These are phyloP conservation scores for Herpailurus yagouaroundi DNA, from an alignment of 2,113 vertebrate species.

Conservation along the genomic window DNA sequence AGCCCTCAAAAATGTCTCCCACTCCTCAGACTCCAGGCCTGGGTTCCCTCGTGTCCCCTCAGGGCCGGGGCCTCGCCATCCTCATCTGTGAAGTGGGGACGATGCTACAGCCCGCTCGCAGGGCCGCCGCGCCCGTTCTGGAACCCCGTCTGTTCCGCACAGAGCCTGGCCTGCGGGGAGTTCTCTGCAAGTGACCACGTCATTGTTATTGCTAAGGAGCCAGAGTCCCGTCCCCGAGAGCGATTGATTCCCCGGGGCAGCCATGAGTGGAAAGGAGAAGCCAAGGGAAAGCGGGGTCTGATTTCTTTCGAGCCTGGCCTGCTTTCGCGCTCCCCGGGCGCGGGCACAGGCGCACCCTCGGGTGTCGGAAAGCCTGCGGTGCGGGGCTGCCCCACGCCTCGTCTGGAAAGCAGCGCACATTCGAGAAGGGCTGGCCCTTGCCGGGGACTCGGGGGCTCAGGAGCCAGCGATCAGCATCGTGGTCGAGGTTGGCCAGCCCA, in stretches of 20 bases:
- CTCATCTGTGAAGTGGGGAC: not conserved
- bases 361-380: not conserved
- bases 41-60: not conserved
- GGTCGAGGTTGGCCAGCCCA: not conserved
- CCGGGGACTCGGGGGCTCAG: not conserved
- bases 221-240: not conserved
- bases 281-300: not conserved
- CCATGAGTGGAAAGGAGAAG: not conserved
- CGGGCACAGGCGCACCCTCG: not conserved
- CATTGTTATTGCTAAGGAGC: not conserved
- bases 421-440: too few species aligned
- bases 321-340: not conserved
- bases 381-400: not conserved
- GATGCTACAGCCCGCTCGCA: not conserved
- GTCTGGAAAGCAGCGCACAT: not conserved
- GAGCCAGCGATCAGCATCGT: not conserved
- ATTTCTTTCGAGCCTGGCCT: not conserved
- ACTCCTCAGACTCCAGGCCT: not conserved
- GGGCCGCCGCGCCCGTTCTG: not conserved
- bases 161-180: not conserved
- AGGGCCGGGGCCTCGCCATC: fast-evolving
- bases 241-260: not conserved
- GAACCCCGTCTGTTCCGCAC: not conserved
- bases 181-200: not conserved
- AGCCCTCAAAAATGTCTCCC: not conserved